phyloP scores from a whole-genome alignment of 1,140 invertebrate species.

The Aphis gossypii region DNA sequence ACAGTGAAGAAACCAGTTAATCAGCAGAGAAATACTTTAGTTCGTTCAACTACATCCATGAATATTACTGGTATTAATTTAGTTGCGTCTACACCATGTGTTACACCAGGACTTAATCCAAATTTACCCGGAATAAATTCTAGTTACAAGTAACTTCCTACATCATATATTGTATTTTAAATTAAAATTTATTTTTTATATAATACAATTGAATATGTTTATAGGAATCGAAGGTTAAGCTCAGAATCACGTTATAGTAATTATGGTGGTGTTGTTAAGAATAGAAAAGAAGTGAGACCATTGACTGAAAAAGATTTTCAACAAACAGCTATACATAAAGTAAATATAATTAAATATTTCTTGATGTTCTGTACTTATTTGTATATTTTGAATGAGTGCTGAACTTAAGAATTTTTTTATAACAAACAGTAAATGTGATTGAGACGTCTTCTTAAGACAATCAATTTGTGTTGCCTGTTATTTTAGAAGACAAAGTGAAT shows the following conservation, averaged over 20 bases:
- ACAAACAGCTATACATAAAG: conserved; percentile 46
- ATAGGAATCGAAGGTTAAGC: conserved; percentile 37
- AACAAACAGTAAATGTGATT: neutral
- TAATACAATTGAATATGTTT: neutral
- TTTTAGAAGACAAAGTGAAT: too few relatives aligned
- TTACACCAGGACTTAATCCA: conserved; percentile 33
- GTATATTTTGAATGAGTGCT: neutral
- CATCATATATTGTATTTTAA: neutral
- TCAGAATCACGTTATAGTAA: conserved; percentile 47
- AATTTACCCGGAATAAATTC: conserved; percentile 48
- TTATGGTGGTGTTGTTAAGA: conserved; percentile 50
- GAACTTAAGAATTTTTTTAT: neutral
- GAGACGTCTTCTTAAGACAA: too few relatives aligned
- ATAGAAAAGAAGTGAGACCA: conserved; percentile 52
- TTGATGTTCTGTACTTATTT: neutral
- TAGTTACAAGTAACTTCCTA: conserved; percentile 41
- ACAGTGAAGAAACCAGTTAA: conserved; percentile 19
- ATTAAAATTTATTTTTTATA: neutral
- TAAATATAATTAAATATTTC: conserved; percentile 10
- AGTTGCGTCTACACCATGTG: conserved; percentile 46
- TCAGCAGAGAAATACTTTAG: neutral
- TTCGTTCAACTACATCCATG: neutral
- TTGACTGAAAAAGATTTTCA: conserved; percentile 47
- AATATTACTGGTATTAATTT: conserved; percentile 51
- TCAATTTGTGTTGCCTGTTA: too few relatives aligned